Conservation (phyloP, 2,888 invertebrate species). For the Elysia crispata region DNA sequence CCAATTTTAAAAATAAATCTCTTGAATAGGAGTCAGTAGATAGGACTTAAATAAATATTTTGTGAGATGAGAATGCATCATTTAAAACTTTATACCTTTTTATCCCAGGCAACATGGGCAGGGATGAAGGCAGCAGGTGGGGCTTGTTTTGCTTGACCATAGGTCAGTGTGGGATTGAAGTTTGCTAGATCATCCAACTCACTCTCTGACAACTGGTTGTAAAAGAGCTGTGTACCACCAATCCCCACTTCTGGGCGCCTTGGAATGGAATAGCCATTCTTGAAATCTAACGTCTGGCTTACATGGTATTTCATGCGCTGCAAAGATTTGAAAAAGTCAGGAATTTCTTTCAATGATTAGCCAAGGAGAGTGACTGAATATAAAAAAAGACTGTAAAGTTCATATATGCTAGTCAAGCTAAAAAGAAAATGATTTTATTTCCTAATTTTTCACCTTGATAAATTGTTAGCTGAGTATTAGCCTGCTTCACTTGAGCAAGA, state of each 20-base stretch:
- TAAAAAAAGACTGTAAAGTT: too few species aligned
- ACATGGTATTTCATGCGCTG: slow-evolving; percentile 76
- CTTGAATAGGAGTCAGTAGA: too few species aligned
- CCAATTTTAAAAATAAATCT: too few species aligned
- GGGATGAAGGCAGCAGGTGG: slow-evolving; percentile 77
- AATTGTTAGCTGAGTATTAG: too few species aligned
- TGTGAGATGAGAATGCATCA: too few species aligned
- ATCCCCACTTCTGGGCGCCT: slow-evolving; percentile 73
- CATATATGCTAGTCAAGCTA: background rate
- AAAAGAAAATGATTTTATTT: too few species aligned
- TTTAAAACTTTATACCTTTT: slow-evolving; percentile 72
- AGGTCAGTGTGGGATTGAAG: slow-evolving; percentile 77
- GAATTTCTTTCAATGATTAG: background rate
- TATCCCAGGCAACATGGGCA: slow-evolving; percentile 78
- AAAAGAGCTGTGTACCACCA: slow-evolving; percentile 72
- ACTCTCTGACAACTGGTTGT: slow-evolving; percentile 75
- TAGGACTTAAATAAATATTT: too few species aligned
- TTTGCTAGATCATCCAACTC: slow-evolving; percentile 77
- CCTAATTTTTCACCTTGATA: too few species aligned
- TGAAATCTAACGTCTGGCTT: slow-evolving; percentile 75
- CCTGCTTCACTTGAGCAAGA: too few species aligned
- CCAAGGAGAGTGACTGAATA: background rate
- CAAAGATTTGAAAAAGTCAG: slow-evolving; percentile 44
- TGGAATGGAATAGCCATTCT: slow-evolving; percentile 75
- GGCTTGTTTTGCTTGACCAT: slow-evolving; percentile 77